Evolutionary conservation across 2,888 invertebrate species (phyloP).

Genomic region (Eupithecia subfuscata): DNA sequence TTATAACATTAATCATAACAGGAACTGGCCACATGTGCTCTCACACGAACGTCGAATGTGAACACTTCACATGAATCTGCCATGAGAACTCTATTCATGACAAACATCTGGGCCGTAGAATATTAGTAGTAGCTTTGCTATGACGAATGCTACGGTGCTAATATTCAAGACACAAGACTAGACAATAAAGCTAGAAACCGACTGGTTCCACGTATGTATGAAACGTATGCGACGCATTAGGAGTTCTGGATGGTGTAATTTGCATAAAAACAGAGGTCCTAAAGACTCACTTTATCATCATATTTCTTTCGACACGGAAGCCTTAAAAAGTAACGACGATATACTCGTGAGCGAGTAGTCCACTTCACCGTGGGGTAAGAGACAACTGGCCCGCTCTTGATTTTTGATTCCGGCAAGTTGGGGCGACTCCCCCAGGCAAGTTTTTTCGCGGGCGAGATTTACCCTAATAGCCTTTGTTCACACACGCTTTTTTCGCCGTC

Average conservation of each 20-base stretch:
- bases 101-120: background rate
- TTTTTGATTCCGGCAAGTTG: too few species aligned
- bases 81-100: background rate
- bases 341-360: too few species aligned
- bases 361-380: too few species aligned
- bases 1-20: slow-evolving; percentile 2
- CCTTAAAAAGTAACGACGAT: too few species aligned
- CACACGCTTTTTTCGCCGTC: too few species aligned
- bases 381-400: too few species aligned
- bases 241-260: background rate
- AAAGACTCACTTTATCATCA: background rate
- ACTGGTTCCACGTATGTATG: background rate
- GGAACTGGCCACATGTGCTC: slow-evolving; percentile 1
- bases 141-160: background rate
- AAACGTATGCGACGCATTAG: background rate
- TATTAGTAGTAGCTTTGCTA: background rate
- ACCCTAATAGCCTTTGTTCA: too few species aligned
- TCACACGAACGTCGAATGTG: slow-evolving; percentile 3
- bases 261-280: background rate
- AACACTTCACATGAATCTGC: background rate
- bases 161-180: background rate
- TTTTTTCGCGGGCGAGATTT: too few species aligned
- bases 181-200: background rate
- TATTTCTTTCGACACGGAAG: too few species aligned
- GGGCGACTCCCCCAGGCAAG: too few species aligned